phyloP scores from a whole-genome alignment of 2,888 invertebrate genomes.

The Schizaphis graminum region DNA sequence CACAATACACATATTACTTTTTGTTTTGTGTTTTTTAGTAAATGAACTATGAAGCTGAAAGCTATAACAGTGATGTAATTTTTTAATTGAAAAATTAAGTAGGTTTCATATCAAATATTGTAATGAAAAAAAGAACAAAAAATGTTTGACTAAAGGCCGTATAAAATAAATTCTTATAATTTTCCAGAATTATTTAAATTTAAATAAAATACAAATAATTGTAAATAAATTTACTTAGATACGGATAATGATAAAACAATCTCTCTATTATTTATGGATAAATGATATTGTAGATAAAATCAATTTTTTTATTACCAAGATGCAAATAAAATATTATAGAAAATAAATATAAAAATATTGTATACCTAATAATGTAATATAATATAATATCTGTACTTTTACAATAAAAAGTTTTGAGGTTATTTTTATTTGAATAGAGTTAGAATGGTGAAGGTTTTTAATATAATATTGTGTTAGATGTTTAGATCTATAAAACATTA shows the following conservation, averaged over 20 bases:
- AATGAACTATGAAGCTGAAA: background rate
- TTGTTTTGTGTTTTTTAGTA: background rate
- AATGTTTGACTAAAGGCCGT: background rate
- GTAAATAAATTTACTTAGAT: background rate
- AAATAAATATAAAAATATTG: background rate
- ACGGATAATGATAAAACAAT: background rate
- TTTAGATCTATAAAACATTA: no score
- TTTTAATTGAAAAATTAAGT: background rate
- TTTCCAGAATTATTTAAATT: background rate
- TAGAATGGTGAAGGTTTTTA: no score
- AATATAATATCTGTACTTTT: background rate
- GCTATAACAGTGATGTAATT: background rate
- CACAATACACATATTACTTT: conserved; percentile 18
- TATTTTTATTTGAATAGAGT: no score
- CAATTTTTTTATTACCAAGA: background rate
- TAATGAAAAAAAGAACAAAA: background rate
- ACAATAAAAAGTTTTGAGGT: background rate
- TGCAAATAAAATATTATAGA: background rate
- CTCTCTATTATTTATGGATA: background rate
- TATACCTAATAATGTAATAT: background rate
- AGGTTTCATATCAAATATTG: background rate
- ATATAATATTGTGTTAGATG: no score
- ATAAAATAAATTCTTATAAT: background rate
- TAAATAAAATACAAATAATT: background rate
- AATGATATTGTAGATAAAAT: background rate